phyloP scores from a whole-genome alignment of 2,113 vertebrate species.

The Oxygymnocypris stewartii region DNA sequence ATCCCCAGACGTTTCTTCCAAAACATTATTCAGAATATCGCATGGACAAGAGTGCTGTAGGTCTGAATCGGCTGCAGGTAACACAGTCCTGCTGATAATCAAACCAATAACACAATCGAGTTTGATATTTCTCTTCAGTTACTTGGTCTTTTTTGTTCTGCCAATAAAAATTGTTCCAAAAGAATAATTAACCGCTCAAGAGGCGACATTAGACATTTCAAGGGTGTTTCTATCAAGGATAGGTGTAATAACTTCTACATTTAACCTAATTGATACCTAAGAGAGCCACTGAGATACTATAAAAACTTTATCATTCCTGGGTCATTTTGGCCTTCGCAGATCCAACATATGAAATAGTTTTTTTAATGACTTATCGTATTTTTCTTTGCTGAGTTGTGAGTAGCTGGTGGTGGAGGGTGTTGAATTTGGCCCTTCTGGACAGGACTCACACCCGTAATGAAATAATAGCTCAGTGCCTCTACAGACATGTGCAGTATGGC shows the following conservation, averaged over 20 bases:
- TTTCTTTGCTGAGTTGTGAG: constrained; percentile 10
- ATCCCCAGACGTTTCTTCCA: too few species aligned
- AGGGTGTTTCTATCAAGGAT: background rate
- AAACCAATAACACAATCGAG: too few species aligned
- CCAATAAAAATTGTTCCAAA: background rate
- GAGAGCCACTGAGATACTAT: background rate
- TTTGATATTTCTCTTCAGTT: too few species aligned
- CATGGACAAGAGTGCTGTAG: too few species aligned
- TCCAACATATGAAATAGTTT: background rate
- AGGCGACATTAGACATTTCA: background rate
- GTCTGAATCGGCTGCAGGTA: too few species aligned
- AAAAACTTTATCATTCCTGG: background rate
- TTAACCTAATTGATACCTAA: background rate
- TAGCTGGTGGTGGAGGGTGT: background rate
- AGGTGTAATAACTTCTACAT: background rate
- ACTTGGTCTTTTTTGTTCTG: too few species aligned
- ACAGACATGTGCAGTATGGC: constrained; percentile 55
- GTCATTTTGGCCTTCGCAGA: background rate
- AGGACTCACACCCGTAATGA: constrained; percentile 48
- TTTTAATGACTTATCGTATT: background rate
- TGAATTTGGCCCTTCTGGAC: constrained; percentile 2
- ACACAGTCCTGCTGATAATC: too few species aligned
- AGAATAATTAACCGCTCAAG: background rate
- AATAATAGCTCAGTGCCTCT: constrained; percentile 57
- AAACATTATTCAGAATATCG: too few species aligned